Evolutionary conservation across 2,888 invertebrate species (phyloP).

Genomic region (Drosophila eohydei): DNA sequence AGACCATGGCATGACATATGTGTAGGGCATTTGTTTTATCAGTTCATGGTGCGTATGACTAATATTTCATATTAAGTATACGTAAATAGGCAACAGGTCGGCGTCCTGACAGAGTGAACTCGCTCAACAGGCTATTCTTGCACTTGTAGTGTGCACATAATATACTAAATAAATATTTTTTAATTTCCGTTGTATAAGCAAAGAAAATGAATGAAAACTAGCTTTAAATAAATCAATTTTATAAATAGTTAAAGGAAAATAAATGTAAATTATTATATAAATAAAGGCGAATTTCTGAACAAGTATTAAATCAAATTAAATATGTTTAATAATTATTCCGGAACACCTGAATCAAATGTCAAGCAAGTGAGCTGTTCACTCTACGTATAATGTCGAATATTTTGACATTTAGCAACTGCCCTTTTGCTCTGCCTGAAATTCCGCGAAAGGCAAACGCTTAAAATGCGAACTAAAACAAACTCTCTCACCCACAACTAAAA

Average conservation of each 20-base stretch:
- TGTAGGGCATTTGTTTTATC: background rate
- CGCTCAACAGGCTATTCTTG: background rate
- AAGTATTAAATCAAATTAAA: background rate
- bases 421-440: conserved; percentile 24
- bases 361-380: background rate
- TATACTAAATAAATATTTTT: background rate
- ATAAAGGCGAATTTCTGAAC: background rate
- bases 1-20: conserved; percentile 32
- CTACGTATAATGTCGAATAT: background rate
- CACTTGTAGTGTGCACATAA: no score
- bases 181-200: background rate
- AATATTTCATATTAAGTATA: conserved; percentile 39
- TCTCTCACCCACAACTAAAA: conserved; percentile 37
- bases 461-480: conserved; percentile 20
- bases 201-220: background rate
- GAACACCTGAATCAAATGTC: background rate
- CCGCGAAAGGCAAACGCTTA: conserved; percentile 31
- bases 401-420: conserved; percentile 25
- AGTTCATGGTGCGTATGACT: conserved; percentile 44
- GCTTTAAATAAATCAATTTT: no score
- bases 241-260: no score
- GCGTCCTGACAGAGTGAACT: background rate
- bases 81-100: conserved; percentile 19
- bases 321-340: background rate
- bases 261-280: no score